Evolutionary conservation across 2,113 vertebrate species (phyloP).

Genomic region (Urocitellus parryii): DNA sequence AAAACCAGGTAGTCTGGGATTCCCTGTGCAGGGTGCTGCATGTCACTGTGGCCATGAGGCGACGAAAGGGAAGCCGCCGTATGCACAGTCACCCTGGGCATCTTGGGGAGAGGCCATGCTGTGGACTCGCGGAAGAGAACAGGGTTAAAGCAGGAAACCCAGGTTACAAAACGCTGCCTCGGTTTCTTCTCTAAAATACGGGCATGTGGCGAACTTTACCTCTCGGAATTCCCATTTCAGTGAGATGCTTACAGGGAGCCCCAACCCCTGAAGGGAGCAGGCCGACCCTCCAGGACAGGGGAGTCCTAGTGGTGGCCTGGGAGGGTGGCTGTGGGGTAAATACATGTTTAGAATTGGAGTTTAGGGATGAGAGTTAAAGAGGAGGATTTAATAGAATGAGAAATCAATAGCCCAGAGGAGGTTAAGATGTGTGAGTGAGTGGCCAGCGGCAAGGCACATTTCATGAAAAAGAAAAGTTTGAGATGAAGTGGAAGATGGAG

Average conservation of each 20-base stretch:
- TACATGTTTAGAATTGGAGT: background rate
- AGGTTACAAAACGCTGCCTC: background rate
- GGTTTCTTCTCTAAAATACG: background rate
- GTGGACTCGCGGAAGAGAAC: background rate
- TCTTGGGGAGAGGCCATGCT: background rate
- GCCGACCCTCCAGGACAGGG: background rate
- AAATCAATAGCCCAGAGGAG: slow-evolving; percentile 75
- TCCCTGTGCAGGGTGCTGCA: background rate
- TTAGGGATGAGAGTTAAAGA: slow-evolving; percentile 50
- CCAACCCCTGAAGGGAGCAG: too few species aligned
- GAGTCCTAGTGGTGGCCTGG: background rate
- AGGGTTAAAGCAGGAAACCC: background rate
- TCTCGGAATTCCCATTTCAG: background rate
- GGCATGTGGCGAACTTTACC: rapidly evolving
- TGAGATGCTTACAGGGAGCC: background rate
- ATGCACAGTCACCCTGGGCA: background rate
- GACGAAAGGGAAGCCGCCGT: background rate
- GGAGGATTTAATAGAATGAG: slow-evolving; percentile 45
- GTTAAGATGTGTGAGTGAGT: slow-evolving; percentile 71
- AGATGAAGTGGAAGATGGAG: background rate
- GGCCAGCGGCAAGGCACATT: slow-evolving; percentile 33
- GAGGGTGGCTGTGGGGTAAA: background rate
- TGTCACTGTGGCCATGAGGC: background rate
- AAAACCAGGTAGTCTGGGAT: background rate
- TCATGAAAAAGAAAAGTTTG: slow-evolving; percentile 68